Base-by-base conservation (phyloP, 2,888 invertebrate genomes). In the Eupithecia subumbrata region DNA sequence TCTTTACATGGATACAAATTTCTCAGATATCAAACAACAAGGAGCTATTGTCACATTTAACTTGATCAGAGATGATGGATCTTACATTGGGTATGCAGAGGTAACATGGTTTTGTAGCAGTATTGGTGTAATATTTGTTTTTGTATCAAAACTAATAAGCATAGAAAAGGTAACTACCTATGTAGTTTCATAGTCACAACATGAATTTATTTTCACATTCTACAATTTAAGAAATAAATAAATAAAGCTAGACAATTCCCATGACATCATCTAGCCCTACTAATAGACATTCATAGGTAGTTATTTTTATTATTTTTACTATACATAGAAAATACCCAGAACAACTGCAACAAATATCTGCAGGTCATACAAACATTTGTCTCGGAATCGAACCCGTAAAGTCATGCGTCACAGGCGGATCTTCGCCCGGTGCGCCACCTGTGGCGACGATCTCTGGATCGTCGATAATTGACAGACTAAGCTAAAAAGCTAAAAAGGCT, bases 1-100 rank as follows among this genome's bases (percentile, higher is more conserved):
- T 82, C 90, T 98, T 2, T 99, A 99, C 87, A 95, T 96, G 86
- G 97, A 98, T 86, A 96, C 96, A 0, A 95, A 96, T 81, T 98
- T 97, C 89, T 95, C 93, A 74, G 94, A 96, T 84, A 86, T 88
- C 0, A 83, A 87, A 22, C 92, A 88, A 30, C 99, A 99, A 93
- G 99, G 99, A 14, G 97, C 97, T 60, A 97, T 98, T 77, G 96
- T 99, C 8, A 97, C 98, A 81, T 99, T 99, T 89, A 99, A 98
- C 95, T 91, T 99, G 73, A 88, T 97, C 14, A 96, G 98, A 81
- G 95, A 96, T 60, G 96, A 97, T 92, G 98, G 98, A 37, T 95
- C 96, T 64, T 97, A 96, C 89, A 96, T 99, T 83, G 99, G 99
- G 71, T 99, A 97, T 94, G 96, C 97, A 77, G 98, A 99, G 96